Percentiles rank a stretch among this genome's conserved stretches.
phyloP scores from a whole-genome alignment of 2,797 vertebrate species.

The Leptodactylus fallax region DNA sequence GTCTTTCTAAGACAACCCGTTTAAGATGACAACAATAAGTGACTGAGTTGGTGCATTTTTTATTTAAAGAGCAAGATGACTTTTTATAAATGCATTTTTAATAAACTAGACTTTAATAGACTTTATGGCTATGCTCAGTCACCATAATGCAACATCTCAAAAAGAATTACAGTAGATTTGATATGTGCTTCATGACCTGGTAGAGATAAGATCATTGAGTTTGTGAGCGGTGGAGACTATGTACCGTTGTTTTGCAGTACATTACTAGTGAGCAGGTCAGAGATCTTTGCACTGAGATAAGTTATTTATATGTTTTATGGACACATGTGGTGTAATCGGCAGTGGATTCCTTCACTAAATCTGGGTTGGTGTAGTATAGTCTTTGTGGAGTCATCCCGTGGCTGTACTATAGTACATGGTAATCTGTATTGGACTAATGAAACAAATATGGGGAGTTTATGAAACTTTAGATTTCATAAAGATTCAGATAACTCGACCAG shows the following conservation, averaged over 20 bases:
- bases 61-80: too few species aligned
- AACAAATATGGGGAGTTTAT: background rate
- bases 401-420: too few species aligned
- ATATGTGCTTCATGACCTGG: background rate
- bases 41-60: too few species aligned
- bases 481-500: background rate
- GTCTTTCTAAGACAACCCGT: too few species aligned
- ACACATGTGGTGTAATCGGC: background rate
- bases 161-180: background rate
- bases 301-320: background rate
- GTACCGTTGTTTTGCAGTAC: too few species aligned
- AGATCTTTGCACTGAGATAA: too few species aligned
- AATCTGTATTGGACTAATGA: background rate
- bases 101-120: background rate
- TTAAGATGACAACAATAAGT: too few species aligned
- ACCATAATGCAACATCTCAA: background rate
- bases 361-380: background rate
- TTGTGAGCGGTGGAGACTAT: too few species aligned
- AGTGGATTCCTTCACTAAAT: background rate
- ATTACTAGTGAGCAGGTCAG: too few species aligned
- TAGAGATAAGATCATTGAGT: too few species aligned
- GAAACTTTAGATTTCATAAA: too few species aligned
- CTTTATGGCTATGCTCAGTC: background rate
- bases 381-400: background rate
- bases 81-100: background rate